These are phyloP conservation scores for Musca domestica DNA, from an alignment of 1,140 invertebrate genomes.

Conservation along the genomic window DNA sequence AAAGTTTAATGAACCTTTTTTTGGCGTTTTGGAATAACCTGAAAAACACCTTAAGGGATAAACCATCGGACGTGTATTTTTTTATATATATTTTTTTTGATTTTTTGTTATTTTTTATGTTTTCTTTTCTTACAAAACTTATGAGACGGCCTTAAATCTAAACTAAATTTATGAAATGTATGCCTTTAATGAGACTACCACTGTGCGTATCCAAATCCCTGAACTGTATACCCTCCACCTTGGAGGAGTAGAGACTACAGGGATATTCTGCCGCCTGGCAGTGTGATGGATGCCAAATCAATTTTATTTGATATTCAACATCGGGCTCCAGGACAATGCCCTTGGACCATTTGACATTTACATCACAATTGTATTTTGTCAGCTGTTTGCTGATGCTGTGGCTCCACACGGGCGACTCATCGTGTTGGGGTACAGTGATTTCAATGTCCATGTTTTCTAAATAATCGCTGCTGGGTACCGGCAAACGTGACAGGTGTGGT, in stretches of 20 bases:
- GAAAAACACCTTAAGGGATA: no score
- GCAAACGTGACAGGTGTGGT: slow-evolving; percentile 33
- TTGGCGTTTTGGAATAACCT: not conserved
- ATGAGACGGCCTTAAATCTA: slow-evolving; percentile 24
- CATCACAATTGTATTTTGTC: slow-evolving; percentile 50
- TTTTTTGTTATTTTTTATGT: not conserved
- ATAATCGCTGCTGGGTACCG: slow-evolving; percentile 35
- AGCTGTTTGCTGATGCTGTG: slow-evolving; percentile 37
- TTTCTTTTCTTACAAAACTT: not conserved
- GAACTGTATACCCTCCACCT: slow-evolving; percentile 42
- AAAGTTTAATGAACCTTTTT: slow-evolving; percentile 17
- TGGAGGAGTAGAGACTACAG: slow-evolving; percentile 44
- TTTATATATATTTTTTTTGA: not conserved
- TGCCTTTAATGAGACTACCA: slow-evolving; percentile 47
- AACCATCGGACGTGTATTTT: not conserved
- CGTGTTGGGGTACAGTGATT: slow-evolving; percentile 2
- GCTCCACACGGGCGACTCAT: slow-evolving; percentile 34
- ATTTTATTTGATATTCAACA: slow-evolving; percentile 38
- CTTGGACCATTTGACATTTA: slow-evolving; percentile 42
- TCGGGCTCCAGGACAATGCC: slow-evolving; percentile 44
- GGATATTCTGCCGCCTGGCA: slow-evolving; percentile 49
- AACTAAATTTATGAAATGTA: slow-evolving; percentile 44
- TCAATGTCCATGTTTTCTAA: slow-evolving; percentile 42
- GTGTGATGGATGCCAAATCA: slow-evolving; percentile 37
- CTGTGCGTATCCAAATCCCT: slow-evolving; percentile 38